Base-by-base conservation (phyloP, 2,797 vertebrate genomes). In the Hapalemur alaotrensis region DNA sequence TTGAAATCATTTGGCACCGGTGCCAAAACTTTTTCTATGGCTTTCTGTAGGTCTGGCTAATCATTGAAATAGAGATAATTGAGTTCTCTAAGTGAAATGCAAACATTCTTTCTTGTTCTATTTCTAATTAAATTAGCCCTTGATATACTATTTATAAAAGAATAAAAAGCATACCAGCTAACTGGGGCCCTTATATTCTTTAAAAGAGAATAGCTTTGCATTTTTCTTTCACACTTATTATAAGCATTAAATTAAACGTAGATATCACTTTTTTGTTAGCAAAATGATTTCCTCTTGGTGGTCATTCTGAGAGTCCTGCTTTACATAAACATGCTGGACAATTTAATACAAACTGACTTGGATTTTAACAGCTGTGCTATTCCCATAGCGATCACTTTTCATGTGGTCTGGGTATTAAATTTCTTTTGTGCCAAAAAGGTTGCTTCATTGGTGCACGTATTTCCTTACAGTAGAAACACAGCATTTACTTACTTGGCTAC, bases 321-420 rank as follows among this genome's bases (percentile, higher is more conserved):
- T 98, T 97, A 97, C 96, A 97, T 97, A 98, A 98, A 98, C 97
- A 98, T 69, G 63, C 97, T 97, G 73, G 97, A 95, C 80, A 79
- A 98, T 98, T 98, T 98, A 98, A 98, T 98, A 98, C 98, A 98
- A 98, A 97, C 89, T 96, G 98, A 96, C 98, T 98, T 98, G 98
- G 95, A 97, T 98, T 98, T 98, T 98, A 98, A 98, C 98, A 98
- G 98, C 98, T 98, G 98, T 93, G 89, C 97, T 96, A 92, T 98
- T 99, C 98, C 98, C 98, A 98, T 97, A 97, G 98, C 57, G 98
- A 98, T 98, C 98, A 97, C 98, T 98, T 98, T 98, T 98, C 98
- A 98, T 98, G 98, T 98, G 98, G 98, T 98, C 98, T 96, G 96
- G 96, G 97, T 96, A 98, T 98, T 98, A 95, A 97, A 13, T 98